Conservation (phyloP, 2,888 invertebrate species). For the Julus scandinavius region DNA sequence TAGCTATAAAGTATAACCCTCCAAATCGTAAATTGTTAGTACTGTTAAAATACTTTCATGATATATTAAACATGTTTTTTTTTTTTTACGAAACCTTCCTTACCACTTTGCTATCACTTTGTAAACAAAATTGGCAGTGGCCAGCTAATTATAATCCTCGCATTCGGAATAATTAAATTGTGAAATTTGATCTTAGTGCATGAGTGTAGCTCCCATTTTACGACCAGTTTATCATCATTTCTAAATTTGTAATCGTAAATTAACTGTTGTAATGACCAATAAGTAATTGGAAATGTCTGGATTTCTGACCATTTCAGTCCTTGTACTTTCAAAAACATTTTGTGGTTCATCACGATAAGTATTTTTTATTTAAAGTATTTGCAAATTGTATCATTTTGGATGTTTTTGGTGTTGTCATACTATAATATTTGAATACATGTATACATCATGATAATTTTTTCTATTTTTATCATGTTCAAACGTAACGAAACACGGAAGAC, state of each 20-base stretch:
- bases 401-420: not conserved
- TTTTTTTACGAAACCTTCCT: not conserved
- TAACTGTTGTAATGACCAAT: not conserved
- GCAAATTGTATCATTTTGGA: not conserved
- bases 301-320: not conserved
- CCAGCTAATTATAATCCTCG: not conserved
- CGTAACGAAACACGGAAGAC: not conserved
- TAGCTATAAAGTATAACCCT: too few species aligned
- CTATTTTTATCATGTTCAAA: not conserved
- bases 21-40: too few species aligned
- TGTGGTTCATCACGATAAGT: too few species aligned
- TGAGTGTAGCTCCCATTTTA: not conserved
- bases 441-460: not conserved
- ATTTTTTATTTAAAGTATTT: not conserved
- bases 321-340: too few species aligned
- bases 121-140: not conserved
- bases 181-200: not conserved
- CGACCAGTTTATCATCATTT: not conserved
- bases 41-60: not conserved
- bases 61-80: not conserved
- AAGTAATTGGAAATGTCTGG: not conserved
- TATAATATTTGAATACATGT: not conserved
- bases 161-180: not conserved
- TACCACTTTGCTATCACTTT: not conserved
- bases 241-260: not conserved